These are phyloP conservation scores for Kryptopterus vitreolus DNA, from an alignment of 2,797 vertebrate species.

Conservation along the genomic window DNA sequence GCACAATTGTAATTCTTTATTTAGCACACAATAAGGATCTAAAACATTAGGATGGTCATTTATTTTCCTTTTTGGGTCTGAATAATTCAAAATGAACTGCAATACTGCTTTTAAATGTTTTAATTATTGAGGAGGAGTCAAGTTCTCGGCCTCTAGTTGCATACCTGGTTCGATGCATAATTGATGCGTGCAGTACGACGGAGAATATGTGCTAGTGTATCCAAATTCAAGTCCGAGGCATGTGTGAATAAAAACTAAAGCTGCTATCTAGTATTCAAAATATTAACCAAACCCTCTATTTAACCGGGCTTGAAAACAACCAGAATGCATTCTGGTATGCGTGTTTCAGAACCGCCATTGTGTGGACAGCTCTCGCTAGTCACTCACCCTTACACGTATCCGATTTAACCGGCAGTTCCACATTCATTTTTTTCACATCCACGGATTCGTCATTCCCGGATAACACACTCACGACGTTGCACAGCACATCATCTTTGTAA, in stretches of 20 bases:
- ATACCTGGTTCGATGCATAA: conserved; percentile 65
- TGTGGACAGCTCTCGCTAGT: conserved; percentile 78
- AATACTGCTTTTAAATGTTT: conserved; percentile 40
- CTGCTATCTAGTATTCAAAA: background rate
- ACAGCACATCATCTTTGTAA: background rate
- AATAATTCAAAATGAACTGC: background rate
- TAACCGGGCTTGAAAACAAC: no score
- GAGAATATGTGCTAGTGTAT: background rate
- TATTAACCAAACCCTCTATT: no score
- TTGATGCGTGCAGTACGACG: conserved; percentile 62
- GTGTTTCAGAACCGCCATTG: conserved; percentile 74
- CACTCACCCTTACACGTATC: conserved; percentile 24
- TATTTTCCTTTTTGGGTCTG: background rate
- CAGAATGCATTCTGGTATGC: background rate
- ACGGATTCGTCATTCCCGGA: background rate
- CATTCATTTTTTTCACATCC: no score
- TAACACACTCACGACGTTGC: background rate
- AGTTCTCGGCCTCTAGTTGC: conserved; percentile 53
- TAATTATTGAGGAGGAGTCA: conserved; percentile 69
- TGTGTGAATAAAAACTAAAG: background rate
- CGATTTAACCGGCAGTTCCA: background rate
- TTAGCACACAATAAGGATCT: background rate
- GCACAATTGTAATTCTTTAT: no score
- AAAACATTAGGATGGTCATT: background rate
- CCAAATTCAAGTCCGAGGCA: background rate